These are phyloP conservation scores for Sula dactylatra DNA, from an alignment of 2,113 vertebrate species.

Conservation along the genomic window DNA sequence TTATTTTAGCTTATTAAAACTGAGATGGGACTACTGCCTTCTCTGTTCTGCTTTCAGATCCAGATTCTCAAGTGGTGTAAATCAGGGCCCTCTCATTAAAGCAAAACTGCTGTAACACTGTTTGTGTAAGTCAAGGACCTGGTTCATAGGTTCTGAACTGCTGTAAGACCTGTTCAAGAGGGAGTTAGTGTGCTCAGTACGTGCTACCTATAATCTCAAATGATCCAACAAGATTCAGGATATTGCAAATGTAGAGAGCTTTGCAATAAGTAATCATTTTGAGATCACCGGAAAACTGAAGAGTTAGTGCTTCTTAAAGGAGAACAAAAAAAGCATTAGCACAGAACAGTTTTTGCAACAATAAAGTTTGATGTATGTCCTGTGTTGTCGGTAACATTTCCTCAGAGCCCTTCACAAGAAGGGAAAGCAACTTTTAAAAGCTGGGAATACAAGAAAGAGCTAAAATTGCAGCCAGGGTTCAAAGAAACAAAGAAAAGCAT, in stretches of 20 bases:
- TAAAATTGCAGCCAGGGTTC: neutral
- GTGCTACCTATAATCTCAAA: neutral
- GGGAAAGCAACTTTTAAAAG: constrained; percentile 10
- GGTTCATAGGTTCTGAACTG: neutral
- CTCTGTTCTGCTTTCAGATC: neutral
- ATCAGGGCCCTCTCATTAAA: neutral
- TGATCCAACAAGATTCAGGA: neutral
- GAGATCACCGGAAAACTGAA: constrained; percentile 10
- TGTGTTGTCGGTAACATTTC: neutral
- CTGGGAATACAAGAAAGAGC: neutral
- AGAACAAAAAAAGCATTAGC: constrained; percentile 42
- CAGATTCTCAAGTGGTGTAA: neutral
- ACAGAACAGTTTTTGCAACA: constrained; percentile 15
- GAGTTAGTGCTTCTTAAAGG: constrained; percentile 4
- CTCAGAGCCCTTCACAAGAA: neutral
- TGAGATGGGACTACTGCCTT: neutral
- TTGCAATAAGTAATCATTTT: neutral
- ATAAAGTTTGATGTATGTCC: constrained; percentile 2
- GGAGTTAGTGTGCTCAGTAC: neutral
- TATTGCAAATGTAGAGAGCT: neutral
- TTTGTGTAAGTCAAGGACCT: neutral
- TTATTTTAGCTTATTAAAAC: neutral
- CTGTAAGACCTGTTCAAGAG: neutral
- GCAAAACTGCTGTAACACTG: neutral
- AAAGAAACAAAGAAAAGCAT: neutral